Percentiles rank a stretch among this genome's conserved stretches.
These are phyloP conservation scores for Tachyglossus aculeatus DNA, from an alignment of 2,797 vertebrate species.

Conservation along the genomic window DNA sequence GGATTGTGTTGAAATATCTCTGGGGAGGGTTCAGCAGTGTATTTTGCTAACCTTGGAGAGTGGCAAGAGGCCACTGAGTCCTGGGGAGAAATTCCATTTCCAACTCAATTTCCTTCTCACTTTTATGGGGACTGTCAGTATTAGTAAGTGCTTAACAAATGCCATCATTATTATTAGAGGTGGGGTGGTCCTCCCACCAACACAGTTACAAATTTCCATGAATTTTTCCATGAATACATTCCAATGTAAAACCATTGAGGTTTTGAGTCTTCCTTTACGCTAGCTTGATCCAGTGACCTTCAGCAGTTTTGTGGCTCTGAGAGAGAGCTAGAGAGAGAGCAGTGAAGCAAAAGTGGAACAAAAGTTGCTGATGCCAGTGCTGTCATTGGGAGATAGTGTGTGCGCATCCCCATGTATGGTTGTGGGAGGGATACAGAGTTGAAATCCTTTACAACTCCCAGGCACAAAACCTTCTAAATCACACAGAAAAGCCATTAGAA, in stretches of 20 bases:
- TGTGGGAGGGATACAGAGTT: neutral
- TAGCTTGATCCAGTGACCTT: slow-evolving; percentile 61
- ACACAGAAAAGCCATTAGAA: slow-evolving; percentile 91
- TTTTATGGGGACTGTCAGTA: neutral
- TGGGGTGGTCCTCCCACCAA: slow-evolving; percentile 47
- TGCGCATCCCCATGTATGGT: neutral
- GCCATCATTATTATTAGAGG: neutral
- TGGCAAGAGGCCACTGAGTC: neutral
- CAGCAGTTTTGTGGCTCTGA: slow-evolving; percentile 28
- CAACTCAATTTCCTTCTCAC: neutral
- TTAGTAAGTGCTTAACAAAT: too few species aligned
- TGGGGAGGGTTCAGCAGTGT: neutral
- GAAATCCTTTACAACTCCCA: slow-evolving; percentile 64
- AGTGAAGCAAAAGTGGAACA: slow-evolving; percentile 35
- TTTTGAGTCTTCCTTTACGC: neutral
- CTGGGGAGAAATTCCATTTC: slow-evolving; percentile 5
- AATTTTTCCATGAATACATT: too few species aligned
- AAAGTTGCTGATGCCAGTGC: slow-evolving; percentile 12
- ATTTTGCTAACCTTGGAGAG: neutral
- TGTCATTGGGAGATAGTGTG: neutral
- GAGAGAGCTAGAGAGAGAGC: neutral
- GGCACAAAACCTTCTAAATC: slow-evolving; percentile 76
- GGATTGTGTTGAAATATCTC: neutral
- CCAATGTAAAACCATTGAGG: slow-evolving; percentile 6
- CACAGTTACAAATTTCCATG: slow-evolving; percentile 54